Conservation (phyloP, 2,113 vertebrate species). For the Axis porcinus region DNA sequence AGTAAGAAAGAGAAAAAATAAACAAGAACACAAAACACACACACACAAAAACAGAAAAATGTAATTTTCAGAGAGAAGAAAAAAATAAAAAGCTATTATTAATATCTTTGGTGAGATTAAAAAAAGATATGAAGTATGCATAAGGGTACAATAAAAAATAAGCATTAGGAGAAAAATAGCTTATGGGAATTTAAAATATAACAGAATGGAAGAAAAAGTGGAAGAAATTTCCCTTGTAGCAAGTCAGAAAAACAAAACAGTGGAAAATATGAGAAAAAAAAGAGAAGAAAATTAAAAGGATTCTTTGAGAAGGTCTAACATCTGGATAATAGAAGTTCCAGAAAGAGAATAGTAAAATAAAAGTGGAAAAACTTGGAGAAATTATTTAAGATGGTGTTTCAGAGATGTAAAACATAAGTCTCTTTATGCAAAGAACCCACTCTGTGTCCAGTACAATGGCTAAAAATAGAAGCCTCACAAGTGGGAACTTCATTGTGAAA, state of each 20-base stretch:
- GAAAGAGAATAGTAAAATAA: background rate
- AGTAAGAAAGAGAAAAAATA: background rate
- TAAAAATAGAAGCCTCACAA: background rate
- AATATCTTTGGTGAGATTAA: background rate
- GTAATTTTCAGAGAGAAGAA: background rate
- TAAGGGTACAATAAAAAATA: background rate
- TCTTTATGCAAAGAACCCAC: background rate
- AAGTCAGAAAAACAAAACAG: background rate
- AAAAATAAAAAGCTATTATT: background rate
- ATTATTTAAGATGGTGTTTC: background rate
- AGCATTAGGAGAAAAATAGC: background rate
- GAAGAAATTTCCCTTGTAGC: background rate
- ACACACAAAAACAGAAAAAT: background rate
- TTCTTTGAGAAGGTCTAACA: background rate
- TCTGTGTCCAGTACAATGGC: background rate
- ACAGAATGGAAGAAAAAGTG: background rate
- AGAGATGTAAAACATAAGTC: background rate
- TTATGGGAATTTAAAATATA: background rate
- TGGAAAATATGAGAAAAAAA: background rate
- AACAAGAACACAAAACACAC: background rate
- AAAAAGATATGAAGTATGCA: background rate
- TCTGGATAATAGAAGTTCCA: background rate
- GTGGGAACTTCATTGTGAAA: background rate
- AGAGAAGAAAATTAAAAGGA: background rate
- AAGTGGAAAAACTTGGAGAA: background rate